Percentiles rank a stretch among this genome's conserved stretches.
phyloP scores from a whole-genome alignment of 2,797 vertebrate genomes.

The Rhodeus uyekii region DNA sequence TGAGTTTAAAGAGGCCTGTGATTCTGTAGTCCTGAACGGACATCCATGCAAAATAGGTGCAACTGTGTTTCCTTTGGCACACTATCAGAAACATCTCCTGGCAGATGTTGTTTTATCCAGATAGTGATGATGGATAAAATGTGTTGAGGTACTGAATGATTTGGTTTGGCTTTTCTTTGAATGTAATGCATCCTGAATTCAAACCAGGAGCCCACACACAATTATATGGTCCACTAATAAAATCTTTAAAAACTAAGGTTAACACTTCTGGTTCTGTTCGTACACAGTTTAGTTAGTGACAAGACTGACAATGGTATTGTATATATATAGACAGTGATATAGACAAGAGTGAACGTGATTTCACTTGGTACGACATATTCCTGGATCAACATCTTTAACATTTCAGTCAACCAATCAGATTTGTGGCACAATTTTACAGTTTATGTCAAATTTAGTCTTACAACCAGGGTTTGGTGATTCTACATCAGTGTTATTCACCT shows the following conservation, averaged over 20 bases:
- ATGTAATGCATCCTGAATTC: slow-evolving; percentile 2
- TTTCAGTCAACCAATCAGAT: neutral
- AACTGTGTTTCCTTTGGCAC: slow-evolving; percentile 13
- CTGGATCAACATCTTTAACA: neutral
- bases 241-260: neutral
- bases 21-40: neutral
- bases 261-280: neutral
- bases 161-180: slow-evolving; percentile 3
- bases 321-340: too few species aligned
- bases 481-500: neutral
- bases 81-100: slow-evolving; percentile 10
- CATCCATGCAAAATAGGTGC: neutral
- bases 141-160: neutral
- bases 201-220: slow-evolving; percentile 9
- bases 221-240: neutral
- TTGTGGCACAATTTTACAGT: neutral
- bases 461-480: neutral
- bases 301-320: neutral
- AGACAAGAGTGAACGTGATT: neutral
- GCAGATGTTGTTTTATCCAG: slow-evolving; percentile 34
- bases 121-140: slow-evolving; percentile 2
- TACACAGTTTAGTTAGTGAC: neutral
- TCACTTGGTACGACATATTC: neutral
- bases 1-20: neutral
- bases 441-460: neutral